phyloP scores from a whole-genome alignment of 2,888 invertebrate genomes.

The Cyclophora albipunctata region DNA sequence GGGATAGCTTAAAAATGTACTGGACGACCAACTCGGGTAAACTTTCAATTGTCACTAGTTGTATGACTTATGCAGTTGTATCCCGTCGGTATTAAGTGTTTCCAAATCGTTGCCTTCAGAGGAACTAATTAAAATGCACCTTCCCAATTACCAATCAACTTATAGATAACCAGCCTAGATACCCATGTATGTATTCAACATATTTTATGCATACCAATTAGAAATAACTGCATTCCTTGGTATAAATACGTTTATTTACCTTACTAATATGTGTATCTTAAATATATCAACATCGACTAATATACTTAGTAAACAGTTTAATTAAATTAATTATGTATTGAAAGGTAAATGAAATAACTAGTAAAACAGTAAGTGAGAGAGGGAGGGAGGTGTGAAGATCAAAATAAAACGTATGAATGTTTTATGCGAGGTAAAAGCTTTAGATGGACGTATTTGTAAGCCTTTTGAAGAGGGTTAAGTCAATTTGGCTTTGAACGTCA shows the following conservation, averaged over 20 bases:
- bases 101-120: background rate
- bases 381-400: conserved; percentile 53
- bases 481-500: conserved; percentile 65
- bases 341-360: background rate
- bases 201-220: too few relatives aligned
- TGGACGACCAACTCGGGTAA: background rate
- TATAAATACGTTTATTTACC: too few relatives aligned
- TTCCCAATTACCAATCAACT: conserved; percentile 9
- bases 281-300: too few relatives aligned
- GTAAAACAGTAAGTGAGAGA: conserved; percentile 22
- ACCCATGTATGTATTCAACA: conserved; percentile 13
- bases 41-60: conserved; percentile 1
- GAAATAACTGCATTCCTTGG: too few relatives aligned
- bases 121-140: too few relatives aligned
- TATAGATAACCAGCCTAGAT: conserved; percentile 12
- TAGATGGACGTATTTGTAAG: conserved; percentile 60
- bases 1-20: conserved; percentile 8
- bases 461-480: conserved; percentile 70
- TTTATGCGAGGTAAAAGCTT: conserved; percentile 66
- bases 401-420: conserved; percentile 64
- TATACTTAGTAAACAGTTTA: too few relatives aligned
- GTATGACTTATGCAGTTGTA: too few relatives aligned
- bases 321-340: background rate
- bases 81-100: background rate
- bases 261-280: too few relatives aligned